Base-by-base conservation (phyloP, 2,113 vertebrate genomes). In the Puma concolor region DNA sequence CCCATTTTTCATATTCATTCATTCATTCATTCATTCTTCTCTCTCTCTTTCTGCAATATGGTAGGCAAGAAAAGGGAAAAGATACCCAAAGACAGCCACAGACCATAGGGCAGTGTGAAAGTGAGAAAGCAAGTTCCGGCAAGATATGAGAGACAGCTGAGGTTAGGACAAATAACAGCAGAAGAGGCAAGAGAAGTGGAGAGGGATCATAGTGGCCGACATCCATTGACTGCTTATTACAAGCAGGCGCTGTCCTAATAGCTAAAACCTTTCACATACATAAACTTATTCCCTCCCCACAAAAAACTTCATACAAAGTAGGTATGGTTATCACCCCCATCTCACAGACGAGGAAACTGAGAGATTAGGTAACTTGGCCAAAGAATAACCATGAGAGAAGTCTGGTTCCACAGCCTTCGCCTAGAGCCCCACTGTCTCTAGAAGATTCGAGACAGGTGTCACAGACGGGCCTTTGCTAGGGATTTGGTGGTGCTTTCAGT, bases 41-140 rank as follows among this genome's bases (percentile, higher is more conserved):
- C 44, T 76, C 64, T 27, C 44, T 54, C n/a, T 93, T 17, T 50
- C 63, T 76, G 19, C 33, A 91, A n/a, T 60, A 19, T 88, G 63
- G 33, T 38, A 44, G 25, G 69, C 19, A 69, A 74, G 14, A 21
- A 48, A 69, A 48, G 57, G 19, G 44, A 54, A 66, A 50, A 88
- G 7, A 93, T 50, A 93, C 23, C 63, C 80, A 85, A 91, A 60
- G 60, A 88, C 19, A 81, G 44, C 76, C 69, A 23, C 17, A 72
- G 41, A 67, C 86, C 48, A 27, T 6, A 86, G 57, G 41, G 44
- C 81, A 64, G 52, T 80, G 36, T 88, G 6, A 27, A 29, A 71
- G 7, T 38, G 25, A 85, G 74, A 63, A 54, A 88, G 88, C 12
- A 52, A 82, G 50, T 79, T 67, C 41, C 10, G 2, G 4, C 7